phyloP scores from a whole-genome alignment of 2,888 invertebrate species.

The Tanypteryx hageni region DNA sequence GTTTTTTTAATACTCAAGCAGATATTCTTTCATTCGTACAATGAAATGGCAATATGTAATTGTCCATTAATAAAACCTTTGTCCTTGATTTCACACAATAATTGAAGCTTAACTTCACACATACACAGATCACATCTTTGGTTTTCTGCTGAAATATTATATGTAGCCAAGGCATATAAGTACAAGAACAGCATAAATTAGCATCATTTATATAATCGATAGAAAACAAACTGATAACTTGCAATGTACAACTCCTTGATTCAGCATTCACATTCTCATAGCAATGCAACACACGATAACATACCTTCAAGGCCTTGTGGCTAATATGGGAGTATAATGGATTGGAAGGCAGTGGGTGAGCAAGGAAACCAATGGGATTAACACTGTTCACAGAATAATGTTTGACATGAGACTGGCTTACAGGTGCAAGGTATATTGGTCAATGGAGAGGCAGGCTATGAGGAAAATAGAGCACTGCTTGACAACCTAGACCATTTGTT shows the following conservation, averaged over 20 bases:
- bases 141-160: constrained; percentile 64
- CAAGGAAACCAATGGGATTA: constrained; percentile 54
- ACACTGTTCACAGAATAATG: constrained; percentile 54
- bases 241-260: constrained; percentile 61
- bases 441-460: constrained; percentile 58
- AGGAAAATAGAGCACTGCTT: constrained; percentile 55
- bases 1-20: constrained; percentile 63
- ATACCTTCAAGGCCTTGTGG: constrained; percentile 61
- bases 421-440: constrained; percentile 20
- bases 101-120: constrained; percentile 65
- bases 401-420: constrained; percentile 28
- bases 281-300: constrained; percentile 56
- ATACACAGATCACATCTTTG: constrained; percentile 66
- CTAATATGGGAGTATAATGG: constrained; percentile 46
- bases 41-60: constrained; percentile 60
- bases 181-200: constrained; percentile 64
- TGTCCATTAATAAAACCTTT: constrained; percentile 57
- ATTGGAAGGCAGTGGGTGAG: constrained; percentile 60
- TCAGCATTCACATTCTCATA: constrained; percentile 58
- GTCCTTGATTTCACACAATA: constrained; percentile 56
- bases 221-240: constrained; percentile 57
- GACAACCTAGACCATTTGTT: constrained; percentile 32
- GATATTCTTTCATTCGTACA: constrained; percentile 62
- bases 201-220: constrained; percentile 58
- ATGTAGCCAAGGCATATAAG: constrained; percentile 64